Base-by-base conservation (phyloP, 1,140 invertebrate species). In the Nixonia krombeini region DNA sequence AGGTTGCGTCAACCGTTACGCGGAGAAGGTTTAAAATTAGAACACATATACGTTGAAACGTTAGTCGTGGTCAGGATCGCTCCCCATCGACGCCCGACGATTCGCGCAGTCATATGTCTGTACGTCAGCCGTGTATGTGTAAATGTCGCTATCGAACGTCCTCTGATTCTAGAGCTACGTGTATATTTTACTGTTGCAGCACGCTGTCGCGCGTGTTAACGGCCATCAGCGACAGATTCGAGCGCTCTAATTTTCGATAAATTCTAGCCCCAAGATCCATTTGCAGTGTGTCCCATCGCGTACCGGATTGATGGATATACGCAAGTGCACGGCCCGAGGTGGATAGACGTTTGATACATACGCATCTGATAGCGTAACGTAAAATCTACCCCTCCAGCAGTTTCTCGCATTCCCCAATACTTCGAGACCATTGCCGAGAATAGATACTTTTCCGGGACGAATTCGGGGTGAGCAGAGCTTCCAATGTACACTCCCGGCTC, bases 201-300 rank as follows among this genome's bases (percentile, higher is more conserved):
- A n/a, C n/a, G n/a, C n/a, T n/a, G n/a, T n/a, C 21, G 26, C 26
- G 42, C 58, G 58, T 66, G 65, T 62, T 55, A 67, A 55, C 40
- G 33, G 21, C 33, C 42, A 57, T 37, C 23, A 13, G 37, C 42
- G 13, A 53, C 46, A 23, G 38, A 56, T 59, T 35, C 42, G 38
- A 40, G 12, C 29, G 38, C 33, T 70, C 69, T 72, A 70, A 72
- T 73, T 73, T 72, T 70, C 73, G 59, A 73, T 68, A 70, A 74
- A 73, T 67, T 62, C 26, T 38, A 55, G 66, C 65, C 35, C 46
- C 59, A 56, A 70, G 58, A 66, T 56, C 35, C 56, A 58, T 69
- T 44, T 21, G 26, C 46, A 37, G 40, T 66, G 52, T 51, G 42
- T 53, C 47, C 51, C 40, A 40, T 46, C 44, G 50, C 37, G 50